Evolutionary conservation across 2,113 vertebrate genomes (phyloP).

Genomic region (Podarcis raffonei): DNA sequence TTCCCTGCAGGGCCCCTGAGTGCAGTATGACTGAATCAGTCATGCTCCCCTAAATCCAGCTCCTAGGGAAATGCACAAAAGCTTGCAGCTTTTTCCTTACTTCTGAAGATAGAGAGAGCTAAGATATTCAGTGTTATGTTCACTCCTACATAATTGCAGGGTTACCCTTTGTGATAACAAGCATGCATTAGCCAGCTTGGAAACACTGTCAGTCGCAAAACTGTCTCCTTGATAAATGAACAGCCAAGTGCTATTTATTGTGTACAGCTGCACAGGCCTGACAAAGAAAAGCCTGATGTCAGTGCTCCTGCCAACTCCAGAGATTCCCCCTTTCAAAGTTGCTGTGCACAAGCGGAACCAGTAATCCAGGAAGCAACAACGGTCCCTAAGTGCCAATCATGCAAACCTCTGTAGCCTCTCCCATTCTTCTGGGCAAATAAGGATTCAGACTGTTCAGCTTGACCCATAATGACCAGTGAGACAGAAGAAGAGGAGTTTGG

Average conservation of each 20-base stretch:
- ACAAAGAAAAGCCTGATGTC: neutral
- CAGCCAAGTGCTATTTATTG: neutral
- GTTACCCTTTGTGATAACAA: neutral
- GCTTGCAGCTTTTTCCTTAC: neutral
- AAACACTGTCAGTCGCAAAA: slow-evolving; percentile 11
- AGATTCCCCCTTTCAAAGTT: neutral
- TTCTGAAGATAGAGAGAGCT: neutral
- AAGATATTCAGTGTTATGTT: neutral
- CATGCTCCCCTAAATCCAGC: too few species aligned
- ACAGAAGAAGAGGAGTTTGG: neutral
- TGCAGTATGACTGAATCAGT: too few species aligned
- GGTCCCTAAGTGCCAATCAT: neutral
- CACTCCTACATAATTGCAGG: neutral
- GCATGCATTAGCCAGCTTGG: slow-evolving; percentile 1
- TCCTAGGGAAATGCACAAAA: neutral
- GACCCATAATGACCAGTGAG: too few species aligned
- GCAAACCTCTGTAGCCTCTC: neutral
- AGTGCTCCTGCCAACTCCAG: neutral
- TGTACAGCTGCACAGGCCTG: neutral
- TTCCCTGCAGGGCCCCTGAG: too few species aligned
- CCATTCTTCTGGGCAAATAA: neutral
- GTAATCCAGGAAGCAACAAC: too few species aligned
- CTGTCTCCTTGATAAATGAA: slow-evolving; percentile 11
- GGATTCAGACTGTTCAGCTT: neutral
- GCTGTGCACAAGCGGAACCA: neutral